These are phyloP conservation scores for Idaea biselata DNA, from an alignment of 2,888 invertebrate genomes.

Conservation along the genomic window DNA sequence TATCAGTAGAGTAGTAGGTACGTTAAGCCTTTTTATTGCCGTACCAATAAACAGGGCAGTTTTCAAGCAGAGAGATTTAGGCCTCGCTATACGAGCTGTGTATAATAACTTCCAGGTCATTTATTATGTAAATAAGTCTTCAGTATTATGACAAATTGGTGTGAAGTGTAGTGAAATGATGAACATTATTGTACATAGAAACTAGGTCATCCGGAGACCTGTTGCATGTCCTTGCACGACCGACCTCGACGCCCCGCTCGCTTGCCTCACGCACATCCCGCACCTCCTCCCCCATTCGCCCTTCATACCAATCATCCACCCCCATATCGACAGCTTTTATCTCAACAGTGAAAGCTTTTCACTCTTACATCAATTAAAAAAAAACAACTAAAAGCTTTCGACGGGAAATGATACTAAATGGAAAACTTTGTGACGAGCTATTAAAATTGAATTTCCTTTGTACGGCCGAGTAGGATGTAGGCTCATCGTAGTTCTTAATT, in stretches of 20 bases:
- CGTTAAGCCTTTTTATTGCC: too few species aligned
- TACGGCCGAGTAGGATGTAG: constrained; percentile 35
- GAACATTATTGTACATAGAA: constrained; percentile 51
- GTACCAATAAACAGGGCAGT: too few species aligned
- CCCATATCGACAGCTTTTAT: constrained; percentile 16
- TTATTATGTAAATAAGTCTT: neutral
- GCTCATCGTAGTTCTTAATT: constrained; percentile 41
- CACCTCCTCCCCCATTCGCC: constrained; percentile 10
- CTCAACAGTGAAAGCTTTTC: constrained; percentile 1
- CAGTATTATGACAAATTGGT: constrained; percentile 25
- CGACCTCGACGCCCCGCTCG: constrained; percentile 24
- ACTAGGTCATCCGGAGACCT: constrained; percentile 61
- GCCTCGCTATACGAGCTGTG: too few species aligned
- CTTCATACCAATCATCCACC: constrained; percentile 15
- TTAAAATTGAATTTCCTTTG: constrained; percentile 52
- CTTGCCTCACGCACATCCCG: constrained; percentile 10
- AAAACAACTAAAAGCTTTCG: constrained; percentile 6
- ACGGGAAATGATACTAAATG: constrained; percentile 16
- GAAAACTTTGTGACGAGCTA: constrained; percentile 45
- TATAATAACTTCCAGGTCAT: neutral
- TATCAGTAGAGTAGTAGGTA: too few species aligned
- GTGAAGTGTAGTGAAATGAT: constrained; percentile 32
- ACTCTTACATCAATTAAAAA: constrained; percentile 11
- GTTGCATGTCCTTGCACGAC: constrained; percentile 54
- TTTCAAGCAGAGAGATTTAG: too few species aligned